Conservation (phyloP, 2,113 vertebrate genomes). For the Indri indri region DNA sequence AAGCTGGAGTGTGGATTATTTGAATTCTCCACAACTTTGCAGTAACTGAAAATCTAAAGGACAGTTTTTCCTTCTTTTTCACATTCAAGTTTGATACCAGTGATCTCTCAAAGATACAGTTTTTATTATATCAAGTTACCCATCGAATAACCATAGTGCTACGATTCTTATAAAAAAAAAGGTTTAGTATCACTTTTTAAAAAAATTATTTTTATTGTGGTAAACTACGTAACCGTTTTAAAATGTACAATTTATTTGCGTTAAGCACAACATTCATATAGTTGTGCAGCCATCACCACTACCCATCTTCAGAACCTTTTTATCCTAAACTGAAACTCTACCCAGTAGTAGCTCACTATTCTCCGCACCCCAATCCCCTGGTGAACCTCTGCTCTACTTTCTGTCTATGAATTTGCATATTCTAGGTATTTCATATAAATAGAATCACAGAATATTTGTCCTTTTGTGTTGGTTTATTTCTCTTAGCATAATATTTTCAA, state of each 20-base stretch:
- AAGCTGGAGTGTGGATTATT: no score
- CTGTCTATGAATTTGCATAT: not conserved
- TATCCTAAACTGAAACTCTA: not conserved
- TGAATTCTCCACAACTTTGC: no score
- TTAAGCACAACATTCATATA: not conserved
- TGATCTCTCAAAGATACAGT: not conserved
- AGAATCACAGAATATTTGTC: not conserved
- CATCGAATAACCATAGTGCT: not conserved
- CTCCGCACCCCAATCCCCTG: not conserved
- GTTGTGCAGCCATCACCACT: not conserved
- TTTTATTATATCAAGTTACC: not conserved
- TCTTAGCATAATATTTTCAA: not conserved
- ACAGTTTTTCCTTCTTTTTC: not conserved
- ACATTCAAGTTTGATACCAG: not conserved
- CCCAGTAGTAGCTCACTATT: not conserved
- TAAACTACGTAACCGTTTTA: not conserved
- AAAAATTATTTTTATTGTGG: not conserved
- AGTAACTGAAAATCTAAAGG: no score
- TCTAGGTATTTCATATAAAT: not conserved
- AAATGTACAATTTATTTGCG: not conserved
- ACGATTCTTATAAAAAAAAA: not conserved
- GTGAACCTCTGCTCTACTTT: not conserved
- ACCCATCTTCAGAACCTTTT: not conserved
- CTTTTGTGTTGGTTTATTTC: not conserved
- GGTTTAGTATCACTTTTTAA: not conserved